Percentiles rank a stretch among this genome's conserved stretches.
Conservation (phyloP, 2,888 invertebrate species). For the Cenopis cana region DNA sequence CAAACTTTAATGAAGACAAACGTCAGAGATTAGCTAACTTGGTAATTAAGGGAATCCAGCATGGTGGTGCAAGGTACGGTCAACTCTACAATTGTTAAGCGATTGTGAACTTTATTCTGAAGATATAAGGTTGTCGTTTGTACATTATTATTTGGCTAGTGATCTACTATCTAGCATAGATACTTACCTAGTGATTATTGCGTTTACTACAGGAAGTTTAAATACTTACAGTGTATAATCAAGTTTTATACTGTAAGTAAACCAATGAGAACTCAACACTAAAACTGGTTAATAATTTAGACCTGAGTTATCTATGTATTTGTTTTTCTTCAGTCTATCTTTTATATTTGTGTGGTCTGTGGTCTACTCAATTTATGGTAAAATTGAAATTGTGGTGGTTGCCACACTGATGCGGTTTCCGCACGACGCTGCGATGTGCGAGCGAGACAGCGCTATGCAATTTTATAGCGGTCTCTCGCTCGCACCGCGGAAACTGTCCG, state of each 20-base stretch:
- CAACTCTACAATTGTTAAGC: neutral
- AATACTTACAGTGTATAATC: neutral
- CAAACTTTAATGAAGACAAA: conserved; percentile 43
- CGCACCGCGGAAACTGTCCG: too few relatives aligned
- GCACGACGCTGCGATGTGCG: too few relatives aligned
- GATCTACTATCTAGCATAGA: conserved; percentile 6
- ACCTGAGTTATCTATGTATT: too few relatives aligned
- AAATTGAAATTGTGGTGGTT: too few relatives aligned
- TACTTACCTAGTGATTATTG: neutral
- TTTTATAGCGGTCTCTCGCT: too few relatives aligned
- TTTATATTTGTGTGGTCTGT: too few relatives aligned
- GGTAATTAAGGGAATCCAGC: conserved; percentile 36
- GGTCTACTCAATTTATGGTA: too few relatives aligned
- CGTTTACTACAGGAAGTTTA: conserved; percentile 8
- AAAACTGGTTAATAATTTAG: too few relatives aligned
- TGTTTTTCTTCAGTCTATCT: too few relatives aligned
- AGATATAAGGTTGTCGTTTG: neutral
- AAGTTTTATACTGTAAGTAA: neutral
- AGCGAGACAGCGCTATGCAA: too few relatives aligned
- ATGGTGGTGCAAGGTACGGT: conserved; percentile 38
- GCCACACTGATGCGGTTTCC: too few relatives aligned
- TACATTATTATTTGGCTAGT: neutral
- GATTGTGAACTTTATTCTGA: conserved; percentile 1
- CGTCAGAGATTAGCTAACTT: conserved; percentile 36
- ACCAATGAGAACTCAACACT: too few relatives aligned